These are phyloP conservation scores for Proctacanthus coquilletti DNA, from an alignment of 1,140 invertebrate species.

Conservation along the genomic window DNA sequence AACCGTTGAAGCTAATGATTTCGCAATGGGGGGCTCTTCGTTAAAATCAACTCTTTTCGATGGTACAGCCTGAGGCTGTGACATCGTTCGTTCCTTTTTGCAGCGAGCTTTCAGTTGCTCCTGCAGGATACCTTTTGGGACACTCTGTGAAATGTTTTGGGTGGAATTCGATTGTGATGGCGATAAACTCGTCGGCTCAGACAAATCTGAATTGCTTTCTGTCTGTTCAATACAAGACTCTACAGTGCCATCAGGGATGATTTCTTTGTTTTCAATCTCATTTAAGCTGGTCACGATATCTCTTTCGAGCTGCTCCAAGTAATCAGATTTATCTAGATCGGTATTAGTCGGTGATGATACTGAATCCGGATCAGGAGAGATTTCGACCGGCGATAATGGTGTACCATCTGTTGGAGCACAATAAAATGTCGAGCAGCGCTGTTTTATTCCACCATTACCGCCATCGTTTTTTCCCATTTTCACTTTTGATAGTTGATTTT, in stretches of 20 bases:
- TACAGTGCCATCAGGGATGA: background rate
- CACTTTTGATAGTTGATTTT: conserved; percentile 62
- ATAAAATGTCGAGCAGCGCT: conserved; percentile 34
- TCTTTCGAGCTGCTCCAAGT: conserved; percentile 2
- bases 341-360: conserved; percentile 2
- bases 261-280: conserved; percentile 2
- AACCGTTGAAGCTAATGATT: conserved; percentile 8
- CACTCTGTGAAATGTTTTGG: conserved; percentile 1
- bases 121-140: conserved; percentile 12
- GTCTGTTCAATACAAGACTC: background rate
- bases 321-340: conserved; percentile 3
- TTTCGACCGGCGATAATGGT: conserved; percentile 28
- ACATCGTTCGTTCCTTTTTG: conserved; percentile 8
- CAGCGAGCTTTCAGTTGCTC: conserved; percentile 28
- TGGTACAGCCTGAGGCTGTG: conserved; percentile 9
- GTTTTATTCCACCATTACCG: conserved; percentile 19
- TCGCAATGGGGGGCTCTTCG: conserved; percentile 16
- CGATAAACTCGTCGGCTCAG: conserved; percentile 3
- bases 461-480: conserved; percentile 58
- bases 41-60: conserved; percentile 22
- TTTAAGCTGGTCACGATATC: conserved; percentile 5
- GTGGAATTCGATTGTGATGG: conserved; percentile 3
- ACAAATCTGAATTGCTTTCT: conserved; percentile 3
- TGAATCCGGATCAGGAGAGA: conserved; percentile 6
- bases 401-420: conserved; percentile 27